Percentiles rank a stretch among this genome's conserved stretches.
These are phyloP conservation scores for Chaetops frenatus DNA, from an alignment of 2,113 vertebrate genomes.

Conservation along the genomic window DNA sequence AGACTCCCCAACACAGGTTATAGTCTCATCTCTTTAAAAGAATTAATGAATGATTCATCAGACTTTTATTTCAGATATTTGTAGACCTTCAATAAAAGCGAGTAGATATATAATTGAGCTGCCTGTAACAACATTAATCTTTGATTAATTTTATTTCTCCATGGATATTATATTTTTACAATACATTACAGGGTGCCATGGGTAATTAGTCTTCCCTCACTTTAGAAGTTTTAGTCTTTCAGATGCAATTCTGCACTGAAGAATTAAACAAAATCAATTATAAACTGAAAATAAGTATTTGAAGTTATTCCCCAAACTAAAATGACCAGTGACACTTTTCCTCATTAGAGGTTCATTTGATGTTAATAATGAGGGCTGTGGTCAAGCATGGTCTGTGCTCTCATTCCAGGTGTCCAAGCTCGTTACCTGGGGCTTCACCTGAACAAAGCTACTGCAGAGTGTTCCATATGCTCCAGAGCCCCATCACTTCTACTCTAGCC, in stretches of 20 bases:
- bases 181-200: neutral
- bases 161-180: neutral
- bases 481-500: neutral
- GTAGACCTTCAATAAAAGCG: neutral
- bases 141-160: conserved; percentile 40
- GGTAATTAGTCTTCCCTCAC: neutral
- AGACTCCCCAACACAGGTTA: neutral
- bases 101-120: neutral
- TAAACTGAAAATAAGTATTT: neutral
- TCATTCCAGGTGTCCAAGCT: rapidly evolving
- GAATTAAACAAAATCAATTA: neutral
- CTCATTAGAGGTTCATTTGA: neutral
- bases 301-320: neutral
- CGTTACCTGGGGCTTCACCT: neutral
- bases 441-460: neutral
- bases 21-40: neutral
- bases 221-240: neutral
- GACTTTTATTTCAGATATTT: neutral
- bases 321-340: neutral
- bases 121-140: conserved; percentile 32
- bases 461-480: neutral
- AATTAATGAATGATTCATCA: neutral
- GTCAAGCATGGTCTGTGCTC: neutral
- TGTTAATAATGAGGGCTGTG: neutral
- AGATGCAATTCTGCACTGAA: neutral